Percentiles rank a stretch among this genome's conserved stretches.
phyloP scores from a whole-genome alignment of 2,113 vertebrate genomes.

The Lepus europaeus region DNA sequence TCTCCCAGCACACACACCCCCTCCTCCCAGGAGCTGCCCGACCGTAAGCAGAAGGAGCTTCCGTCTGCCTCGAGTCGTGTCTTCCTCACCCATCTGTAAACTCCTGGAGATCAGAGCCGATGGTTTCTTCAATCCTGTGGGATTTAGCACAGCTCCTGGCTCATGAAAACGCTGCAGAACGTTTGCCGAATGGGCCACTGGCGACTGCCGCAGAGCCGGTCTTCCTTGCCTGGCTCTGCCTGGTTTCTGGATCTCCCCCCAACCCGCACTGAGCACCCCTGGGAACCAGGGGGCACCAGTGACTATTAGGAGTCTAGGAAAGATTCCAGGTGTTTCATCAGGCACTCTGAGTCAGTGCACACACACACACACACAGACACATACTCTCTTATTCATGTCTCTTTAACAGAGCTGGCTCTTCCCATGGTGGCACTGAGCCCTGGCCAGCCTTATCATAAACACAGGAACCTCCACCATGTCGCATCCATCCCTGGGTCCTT shows the following conservation, averaged over 20 bases:
- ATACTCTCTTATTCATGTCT: fast-evolving
- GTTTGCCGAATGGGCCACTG: not conserved
- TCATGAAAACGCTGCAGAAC: not conserved
- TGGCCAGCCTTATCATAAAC: not conserved
- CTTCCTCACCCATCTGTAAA: conserved; percentile 20
- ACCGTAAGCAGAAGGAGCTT: conserved; percentile 28
- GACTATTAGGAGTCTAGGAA: not conserved
- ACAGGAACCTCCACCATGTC: not conserved
- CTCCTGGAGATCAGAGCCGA: not conserved
- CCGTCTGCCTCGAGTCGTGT: conserved; percentile 23
- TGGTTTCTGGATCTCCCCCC: not conserved
- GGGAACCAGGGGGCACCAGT: not conserved
- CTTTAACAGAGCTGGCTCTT: not conserved
- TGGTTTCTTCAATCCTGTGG: not conserved
- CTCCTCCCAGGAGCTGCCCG: not conserved
- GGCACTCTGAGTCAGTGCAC: not conserved
- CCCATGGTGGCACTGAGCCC: not conserved
- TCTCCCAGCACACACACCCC: not conserved
- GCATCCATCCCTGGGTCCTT: not conserved
- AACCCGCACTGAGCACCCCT: not conserved
- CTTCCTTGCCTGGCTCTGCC: not conserved
- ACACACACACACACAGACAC: not conserved
- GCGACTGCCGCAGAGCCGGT: not conserved
- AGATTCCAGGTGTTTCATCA: not conserved
- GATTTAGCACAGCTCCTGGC: conserved; percentile 27